Evolutionary conservation across 2,797 vertebrate species (phyloP).

Genomic region (Hozukius guyotensis): DNA sequence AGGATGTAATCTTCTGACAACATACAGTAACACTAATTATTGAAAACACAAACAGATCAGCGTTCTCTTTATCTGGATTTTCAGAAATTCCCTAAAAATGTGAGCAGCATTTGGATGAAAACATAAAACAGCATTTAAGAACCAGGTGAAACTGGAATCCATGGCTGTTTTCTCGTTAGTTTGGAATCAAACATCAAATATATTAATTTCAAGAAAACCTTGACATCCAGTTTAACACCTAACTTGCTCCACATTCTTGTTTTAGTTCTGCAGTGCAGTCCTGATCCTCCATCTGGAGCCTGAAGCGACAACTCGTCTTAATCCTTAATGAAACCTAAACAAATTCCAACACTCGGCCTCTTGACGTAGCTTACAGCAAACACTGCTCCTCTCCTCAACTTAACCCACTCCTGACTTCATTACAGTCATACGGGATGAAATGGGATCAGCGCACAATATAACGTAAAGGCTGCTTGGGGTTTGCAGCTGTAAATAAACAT

Average conservation of each 20-base stretch:
- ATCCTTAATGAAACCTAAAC: conserved; percentile 45
- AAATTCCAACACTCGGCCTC: conserved; percentile 28
- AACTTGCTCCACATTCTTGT: neutral
- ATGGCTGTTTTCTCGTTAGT: neutral
- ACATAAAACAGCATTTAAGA: neutral
- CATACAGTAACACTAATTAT: fast-evolving
- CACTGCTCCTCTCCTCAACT: conserved; percentile 24
- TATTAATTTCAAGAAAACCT: neutral
- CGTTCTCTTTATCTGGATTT: too few species aligned
- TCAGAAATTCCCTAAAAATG: neutral
- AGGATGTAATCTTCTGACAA: neutral
- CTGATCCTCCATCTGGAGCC: conserved; percentile 24
- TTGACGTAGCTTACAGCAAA: conserved; percentile 19
- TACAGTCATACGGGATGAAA: conserved; percentile 26
- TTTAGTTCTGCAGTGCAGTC: neutral
- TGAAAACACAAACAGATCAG: neutral
- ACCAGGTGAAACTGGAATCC: neutral
- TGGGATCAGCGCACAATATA: conserved; percentile 25
- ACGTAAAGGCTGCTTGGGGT: conserved; percentile 12
- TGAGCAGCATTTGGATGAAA: neutral
- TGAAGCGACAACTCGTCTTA: conserved; percentile 3
- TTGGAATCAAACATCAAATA: neutral
- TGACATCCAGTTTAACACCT: neutral
- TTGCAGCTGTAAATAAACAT: conserved; percentile 63
- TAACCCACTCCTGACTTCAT: conserved; percentile 41